Conservation (phyloP, 2,113 vertebrate species). For the Orcinus orca region DNA sequence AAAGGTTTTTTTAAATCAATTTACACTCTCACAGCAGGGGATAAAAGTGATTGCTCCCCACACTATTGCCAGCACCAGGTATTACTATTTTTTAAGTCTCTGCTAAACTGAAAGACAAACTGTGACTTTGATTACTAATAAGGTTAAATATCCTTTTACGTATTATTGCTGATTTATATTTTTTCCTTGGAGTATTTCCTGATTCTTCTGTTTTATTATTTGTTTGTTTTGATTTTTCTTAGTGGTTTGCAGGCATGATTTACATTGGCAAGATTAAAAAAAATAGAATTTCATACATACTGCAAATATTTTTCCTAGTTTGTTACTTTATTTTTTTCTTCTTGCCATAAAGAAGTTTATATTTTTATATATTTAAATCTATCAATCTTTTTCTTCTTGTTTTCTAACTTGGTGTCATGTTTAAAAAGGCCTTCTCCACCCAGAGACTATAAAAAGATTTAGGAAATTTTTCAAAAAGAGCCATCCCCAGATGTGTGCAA, state of each 20-base stretch:
- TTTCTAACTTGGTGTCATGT: background rate
- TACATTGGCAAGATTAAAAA: background rate
- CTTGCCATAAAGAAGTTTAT: background rate
- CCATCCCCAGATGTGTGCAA: background rate
- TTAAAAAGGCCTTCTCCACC: background rate
- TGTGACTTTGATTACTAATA: background rate
- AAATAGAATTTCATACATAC: background rate
- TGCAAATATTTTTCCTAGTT: background rate
- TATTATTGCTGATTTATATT: background rate
- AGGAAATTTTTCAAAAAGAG: background rate
- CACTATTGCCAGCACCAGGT: background rate
- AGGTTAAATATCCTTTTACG: conserved; percentile 11
- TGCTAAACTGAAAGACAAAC: background rate
- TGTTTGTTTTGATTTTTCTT: conserved; percentile 22
- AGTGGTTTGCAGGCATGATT: background rate
- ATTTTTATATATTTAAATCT: background rate
- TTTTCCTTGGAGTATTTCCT: conserved; percentile 7
- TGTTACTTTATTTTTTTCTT: background rate
- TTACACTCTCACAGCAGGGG: background rate
- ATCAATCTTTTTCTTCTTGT: background rate
- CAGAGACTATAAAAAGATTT: background rate
- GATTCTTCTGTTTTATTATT: background rate
- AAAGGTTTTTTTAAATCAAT: background rate
- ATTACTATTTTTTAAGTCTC: background rate
- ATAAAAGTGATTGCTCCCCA: background rate